A percentile compares a stretch with the other conserved stretches of the same genome.
These are phyloP conservation scores for Cheilinus undulatus DNA, from an alignment of 2,113 vertebrate genomes.

Conservation along the genomic window DNA sequence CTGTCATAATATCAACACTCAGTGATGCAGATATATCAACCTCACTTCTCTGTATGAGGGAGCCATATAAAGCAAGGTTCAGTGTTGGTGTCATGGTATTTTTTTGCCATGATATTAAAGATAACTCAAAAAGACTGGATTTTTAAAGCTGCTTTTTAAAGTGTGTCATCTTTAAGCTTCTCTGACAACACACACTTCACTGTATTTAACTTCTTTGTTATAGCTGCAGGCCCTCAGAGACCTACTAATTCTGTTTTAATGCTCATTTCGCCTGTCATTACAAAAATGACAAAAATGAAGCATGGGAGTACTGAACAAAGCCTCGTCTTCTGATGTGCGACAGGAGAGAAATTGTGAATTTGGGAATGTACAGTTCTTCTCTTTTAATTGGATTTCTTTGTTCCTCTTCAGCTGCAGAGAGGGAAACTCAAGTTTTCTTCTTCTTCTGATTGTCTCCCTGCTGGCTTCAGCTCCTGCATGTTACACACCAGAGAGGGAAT, in stretches of 20 bases:
- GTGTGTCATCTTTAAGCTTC: slow-evolving; percentile 25
- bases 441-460: slow-evolving; percentile 45
- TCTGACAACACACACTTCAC: slow-evolving; percentile 16
- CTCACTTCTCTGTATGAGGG: too few species aligned
- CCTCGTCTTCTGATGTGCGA: slow-evolving; percentile 18
- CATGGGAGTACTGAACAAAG: slow-evolving; percentile 49
- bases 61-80: too few species aligned
- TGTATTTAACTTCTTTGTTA: slow-evolving; percentile 34
- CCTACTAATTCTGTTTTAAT: slow-evolving; percentile 53
- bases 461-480: slow-evolving; percentile 20
- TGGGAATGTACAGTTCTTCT: slow-evolving; percentile 46
- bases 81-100: too few species aligned
- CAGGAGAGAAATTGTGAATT: slow-evolving; percentile 45
- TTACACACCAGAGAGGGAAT: slow-evolving; percentile 45
- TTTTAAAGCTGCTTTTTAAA: too few species aligned
- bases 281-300: slow-evolving; percentile 52
- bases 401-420: slow-evolving; percentile 54
- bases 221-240: slow-evolving; percentile 42
- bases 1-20: too few species aligned
- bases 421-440: slow-evolving; percentile 41
- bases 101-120: too few species aligned
- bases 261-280: slow-evolving; percentile 45
- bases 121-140: too few species aligned
- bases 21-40: too few species aligned
- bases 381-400: slow-evolving; percentile 58